Evolutionary conservation across 2,113 vertebrate species (phyloP).

Genomic region (Alaudala cheleensis): DNA sequence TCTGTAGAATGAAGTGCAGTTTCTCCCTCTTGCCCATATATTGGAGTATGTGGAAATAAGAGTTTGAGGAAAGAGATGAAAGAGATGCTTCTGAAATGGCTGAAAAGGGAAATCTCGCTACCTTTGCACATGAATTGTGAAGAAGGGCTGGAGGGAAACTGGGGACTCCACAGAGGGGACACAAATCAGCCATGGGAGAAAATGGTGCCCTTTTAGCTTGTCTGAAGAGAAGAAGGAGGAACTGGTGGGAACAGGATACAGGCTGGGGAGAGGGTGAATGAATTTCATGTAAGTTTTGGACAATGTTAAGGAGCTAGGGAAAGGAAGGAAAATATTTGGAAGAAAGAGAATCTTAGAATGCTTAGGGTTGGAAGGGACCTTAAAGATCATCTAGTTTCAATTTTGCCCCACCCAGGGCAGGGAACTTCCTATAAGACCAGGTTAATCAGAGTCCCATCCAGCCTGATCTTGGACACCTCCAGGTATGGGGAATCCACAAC

Average conservation of each 20-base stretch:
- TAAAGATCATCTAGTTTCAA: not conserved
- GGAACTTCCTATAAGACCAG: not conserved
- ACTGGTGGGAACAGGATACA: not conserved
- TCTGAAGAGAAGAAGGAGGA: not conserved
- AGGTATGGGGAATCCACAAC: not conserved
- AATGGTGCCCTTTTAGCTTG: not conserved
- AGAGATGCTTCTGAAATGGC: not conserved
- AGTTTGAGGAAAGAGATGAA: not conserved
- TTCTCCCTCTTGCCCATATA: rapidly evolving
- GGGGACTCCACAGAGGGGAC: not conserved
- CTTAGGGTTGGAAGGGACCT: not conserved
- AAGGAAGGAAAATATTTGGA: not conserved
- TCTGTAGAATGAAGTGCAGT: not conserved
- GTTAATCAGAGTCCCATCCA: not conserved
- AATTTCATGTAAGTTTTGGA: not conserved
- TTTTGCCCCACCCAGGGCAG: not conserved
- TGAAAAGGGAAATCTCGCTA: not conserved
- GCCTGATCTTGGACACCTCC: not conserved
- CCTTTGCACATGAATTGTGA: not conserved
- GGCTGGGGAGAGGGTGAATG: not conserved
- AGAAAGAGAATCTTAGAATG: not conserved
- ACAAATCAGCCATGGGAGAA: not conserved
- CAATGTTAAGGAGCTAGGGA: not conserved
- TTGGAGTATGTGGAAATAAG: not conserved
- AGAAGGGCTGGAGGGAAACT: not conserved